phyloP scores from a whole-genome alignment of 1,140 invertebrate species.

The Palaemon carinicauda region DNA sequence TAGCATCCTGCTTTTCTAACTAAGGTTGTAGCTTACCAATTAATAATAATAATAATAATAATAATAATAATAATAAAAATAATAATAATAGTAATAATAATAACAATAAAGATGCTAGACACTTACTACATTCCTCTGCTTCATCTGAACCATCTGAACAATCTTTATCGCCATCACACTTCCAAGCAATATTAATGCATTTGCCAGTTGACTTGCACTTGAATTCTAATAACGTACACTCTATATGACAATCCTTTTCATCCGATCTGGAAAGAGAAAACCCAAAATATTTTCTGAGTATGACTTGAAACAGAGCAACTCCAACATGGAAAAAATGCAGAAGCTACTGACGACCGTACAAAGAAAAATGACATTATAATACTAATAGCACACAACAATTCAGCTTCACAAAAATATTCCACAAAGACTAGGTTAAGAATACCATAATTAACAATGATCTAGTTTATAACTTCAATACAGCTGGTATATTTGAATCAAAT shows the following conservation, averaged over 20 bases:
- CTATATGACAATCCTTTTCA: constrained; percentile 79
- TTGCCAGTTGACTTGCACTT: constrained; percentile 89
- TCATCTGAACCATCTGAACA: constrained; percentile 95
- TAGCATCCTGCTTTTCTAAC: no score
- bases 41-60: no score
- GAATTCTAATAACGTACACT: constrained; percentile 91
- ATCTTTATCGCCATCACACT: constrained; percentile 93
- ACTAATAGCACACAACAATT: no score
- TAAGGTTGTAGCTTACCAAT: no score
- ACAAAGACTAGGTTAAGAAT: no score
- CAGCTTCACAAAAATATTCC: no score
- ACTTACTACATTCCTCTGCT: constrained; percentile 83
- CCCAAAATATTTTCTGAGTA: not conserved
- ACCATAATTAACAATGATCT: not conserved
- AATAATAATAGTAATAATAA: not conserved
- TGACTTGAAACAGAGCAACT: constrained; percentile 8
- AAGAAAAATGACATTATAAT: not conserved
- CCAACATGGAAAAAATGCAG: no score
- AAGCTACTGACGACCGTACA: not conserved
- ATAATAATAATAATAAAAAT: not conserved
- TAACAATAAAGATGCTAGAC: not conserved
- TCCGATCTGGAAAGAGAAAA: constrained; percentile 71
- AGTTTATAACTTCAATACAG: no score
- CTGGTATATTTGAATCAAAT: no score
- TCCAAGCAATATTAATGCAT: constrained; percentile 94